Percentiles rank a stretch among this genome's conserved stretches.
Conservation (phyloP, 1,140 invertebrate genomes). For the Trichoplusia ni region DNA sequence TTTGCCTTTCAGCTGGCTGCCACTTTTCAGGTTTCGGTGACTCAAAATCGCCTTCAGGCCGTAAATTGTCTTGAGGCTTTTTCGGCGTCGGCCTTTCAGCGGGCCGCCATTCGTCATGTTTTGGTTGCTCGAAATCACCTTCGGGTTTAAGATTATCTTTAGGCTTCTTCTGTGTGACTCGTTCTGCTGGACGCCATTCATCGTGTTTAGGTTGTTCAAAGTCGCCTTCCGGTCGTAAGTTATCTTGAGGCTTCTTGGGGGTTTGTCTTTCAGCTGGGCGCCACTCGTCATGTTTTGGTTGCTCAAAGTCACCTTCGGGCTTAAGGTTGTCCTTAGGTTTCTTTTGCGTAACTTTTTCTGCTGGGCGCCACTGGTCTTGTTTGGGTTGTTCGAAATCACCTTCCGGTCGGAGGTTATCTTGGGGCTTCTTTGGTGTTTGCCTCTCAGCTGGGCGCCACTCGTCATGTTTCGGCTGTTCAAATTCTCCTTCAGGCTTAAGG, state of each 20-base stretch:
- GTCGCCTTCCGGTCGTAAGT: conserved; percentile 82
- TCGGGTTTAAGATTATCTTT: conserved; percentile 83
- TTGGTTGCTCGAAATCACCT: conserved; percentile 81
- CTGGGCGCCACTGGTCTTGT: conserved; percentile 35
- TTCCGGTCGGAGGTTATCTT: conserved; percentile 23
- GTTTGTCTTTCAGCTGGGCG: conserved; percentile 69
- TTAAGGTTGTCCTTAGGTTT: conserved; percentile 40
- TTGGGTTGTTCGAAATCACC: conserved; percentile 20
- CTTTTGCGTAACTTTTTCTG: conserved; percentile 49
- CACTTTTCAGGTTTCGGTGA: conserved; percentile 81
- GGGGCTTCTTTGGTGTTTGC: conserved; percentile 12
- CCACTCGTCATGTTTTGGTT: conserved; percentile 62
- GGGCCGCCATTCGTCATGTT: conserved; percentile 65
- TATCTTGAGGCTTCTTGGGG: conserved; percentile 54
- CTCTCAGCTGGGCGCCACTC: conserved; percentile 58
- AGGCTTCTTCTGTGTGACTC: conserved; percentile 75
- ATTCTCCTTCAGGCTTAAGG: conserved; percentile 82
- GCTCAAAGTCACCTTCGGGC: conserved; percentile 79
- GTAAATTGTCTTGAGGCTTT: conserved; percentile 77
- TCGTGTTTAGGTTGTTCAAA: conserved; percentile 79
- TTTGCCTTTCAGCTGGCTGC: conserved; percentile 78
- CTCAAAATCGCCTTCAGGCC: conserved; percentile 76
- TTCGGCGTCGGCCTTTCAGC: conserved; percentile 64
- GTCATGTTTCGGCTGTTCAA: conserved; percentile 70
- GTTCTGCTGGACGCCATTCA: conserved; percentile 79